These are phyloP conservation scores for Drosophila ercepeae DNA, from an alignment of 1,140 invertebrate species.

Conservation along the genomic window DNA sequence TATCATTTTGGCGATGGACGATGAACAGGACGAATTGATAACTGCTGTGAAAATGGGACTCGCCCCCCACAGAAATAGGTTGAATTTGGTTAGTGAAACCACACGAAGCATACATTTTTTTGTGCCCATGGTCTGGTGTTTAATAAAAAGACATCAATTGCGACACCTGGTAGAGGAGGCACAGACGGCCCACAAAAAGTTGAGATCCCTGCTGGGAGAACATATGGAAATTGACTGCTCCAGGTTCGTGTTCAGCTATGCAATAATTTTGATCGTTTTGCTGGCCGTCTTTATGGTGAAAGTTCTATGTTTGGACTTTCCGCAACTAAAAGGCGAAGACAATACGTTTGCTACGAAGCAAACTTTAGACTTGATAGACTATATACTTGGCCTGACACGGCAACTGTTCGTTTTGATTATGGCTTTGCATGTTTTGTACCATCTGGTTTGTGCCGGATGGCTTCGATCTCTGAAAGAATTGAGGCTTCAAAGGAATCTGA, in stretches of 20 bases:
- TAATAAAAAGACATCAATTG: not conserved
- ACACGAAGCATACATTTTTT: not conserved
- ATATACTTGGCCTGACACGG: constrained; percentile 2
- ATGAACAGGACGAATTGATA: not conserved
- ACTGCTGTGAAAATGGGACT: constrained; percentile 3
- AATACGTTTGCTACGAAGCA: not conserved
- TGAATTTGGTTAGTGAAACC: not conserved
- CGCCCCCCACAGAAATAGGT: not conserved
- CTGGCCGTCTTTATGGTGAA: constrained; percentile 6
- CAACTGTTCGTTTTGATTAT: constrained; percentile 17
- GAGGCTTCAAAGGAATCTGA: constrained; percentile 2
- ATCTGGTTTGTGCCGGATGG: constrained; percentile 36
- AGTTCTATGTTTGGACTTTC: constrained; percentile 10
- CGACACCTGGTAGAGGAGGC: constrained; percentile 34
- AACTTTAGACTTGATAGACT: not conserved
- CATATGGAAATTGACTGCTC: constrained; percentile 26
- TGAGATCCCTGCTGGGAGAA: constrained; percentile 8
- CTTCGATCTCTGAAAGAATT: constrained; percentile 26
- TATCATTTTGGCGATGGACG: not conserved
- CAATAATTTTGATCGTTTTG: constrained; percentile 8
- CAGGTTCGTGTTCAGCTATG: constrained; percentile 3
- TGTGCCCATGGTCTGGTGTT: constrained; percentile 3
- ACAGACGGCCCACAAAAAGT: constrained; percentile 15
- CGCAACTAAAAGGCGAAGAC: not conserved
- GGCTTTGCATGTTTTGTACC: constrained; percentile 27